Conservation (phyloP, 2,888 invertebrate genomes). For the Caenorhabditis becei region DNA sequence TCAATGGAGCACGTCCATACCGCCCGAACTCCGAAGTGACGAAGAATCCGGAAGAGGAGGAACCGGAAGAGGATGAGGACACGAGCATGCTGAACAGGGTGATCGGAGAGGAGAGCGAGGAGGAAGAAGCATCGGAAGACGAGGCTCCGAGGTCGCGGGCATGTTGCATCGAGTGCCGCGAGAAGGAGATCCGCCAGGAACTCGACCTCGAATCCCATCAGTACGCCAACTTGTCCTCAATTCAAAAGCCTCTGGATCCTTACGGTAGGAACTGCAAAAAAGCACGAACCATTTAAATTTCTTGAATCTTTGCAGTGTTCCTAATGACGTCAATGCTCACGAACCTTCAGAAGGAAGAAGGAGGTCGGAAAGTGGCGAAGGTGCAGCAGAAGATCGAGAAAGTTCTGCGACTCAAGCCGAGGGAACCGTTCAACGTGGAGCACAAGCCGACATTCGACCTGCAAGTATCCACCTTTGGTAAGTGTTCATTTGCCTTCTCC, state of each 20-base stretch:
- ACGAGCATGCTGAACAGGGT: constrained; percentile 9
- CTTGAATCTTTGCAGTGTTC: constrained; percentile 42
- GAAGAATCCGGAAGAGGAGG: too few species aligned
- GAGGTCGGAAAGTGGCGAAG: constrained; percentile 43
- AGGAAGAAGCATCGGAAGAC: constrained; percentile 1
- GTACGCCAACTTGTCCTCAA: constrained; percentile 43
- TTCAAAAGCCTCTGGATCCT: constrained; percentile 35
- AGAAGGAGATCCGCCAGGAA: constrained; percentile 46
- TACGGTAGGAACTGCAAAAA: constrained; percentile 28
- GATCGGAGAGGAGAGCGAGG: constrained; percentile 1
- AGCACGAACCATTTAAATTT: background rate
- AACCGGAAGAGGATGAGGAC: background rate
- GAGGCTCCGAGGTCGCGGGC: constrained; percentile 10
- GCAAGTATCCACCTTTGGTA: constrained; percentile 42
- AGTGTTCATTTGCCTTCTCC: background rate
- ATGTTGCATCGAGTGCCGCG: constrained; percentile 58
- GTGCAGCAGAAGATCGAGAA: constrained; percentile 58
- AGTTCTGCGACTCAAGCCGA: constrained; percentile 43
- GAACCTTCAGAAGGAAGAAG: constrained; percentile 32
- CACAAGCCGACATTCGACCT: constrained; percentile 39
- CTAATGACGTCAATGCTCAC: constrained; percentile 43
- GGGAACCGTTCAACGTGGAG: constrained; percentile 38
- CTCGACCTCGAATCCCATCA: constrained; percentile 43
- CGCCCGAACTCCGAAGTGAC: constrained; percentile 17
- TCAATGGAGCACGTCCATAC: constrained; percentile 37